Conservation (phyloP, 2,797 vertebrate species). For the Merluccius polli region DNA sequence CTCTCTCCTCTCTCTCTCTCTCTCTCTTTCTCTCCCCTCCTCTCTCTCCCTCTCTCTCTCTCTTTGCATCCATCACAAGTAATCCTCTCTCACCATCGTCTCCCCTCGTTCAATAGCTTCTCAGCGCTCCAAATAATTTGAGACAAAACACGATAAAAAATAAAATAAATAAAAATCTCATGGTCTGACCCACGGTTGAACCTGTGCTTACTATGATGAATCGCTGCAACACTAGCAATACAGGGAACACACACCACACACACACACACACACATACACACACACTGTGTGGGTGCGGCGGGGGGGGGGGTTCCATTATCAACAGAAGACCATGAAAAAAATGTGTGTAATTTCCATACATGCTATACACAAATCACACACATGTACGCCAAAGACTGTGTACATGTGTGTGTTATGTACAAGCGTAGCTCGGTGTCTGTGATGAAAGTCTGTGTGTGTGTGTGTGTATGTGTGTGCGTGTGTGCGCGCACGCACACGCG, state of each 20-base stretch:
- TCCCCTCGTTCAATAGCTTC: conserved; percentile 31
- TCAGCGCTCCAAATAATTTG: conserved; percentile 54
- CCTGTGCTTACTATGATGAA: conserved; percentile 65
- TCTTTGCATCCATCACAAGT: background rate
- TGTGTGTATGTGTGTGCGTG: conserved; percentile 48
- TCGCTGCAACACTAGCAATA: conserved; percentile 58
- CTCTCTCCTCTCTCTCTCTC: conserved; percentile 39
- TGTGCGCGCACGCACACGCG: conserved; percentile 7
- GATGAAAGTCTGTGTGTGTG: conserved; percentile 9
- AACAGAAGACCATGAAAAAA: conserved; percentile 45
- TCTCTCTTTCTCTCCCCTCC: conserved; percentile 17
- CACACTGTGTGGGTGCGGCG: conserved; percentile 27
- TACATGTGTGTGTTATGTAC: conserved; percentile 47
- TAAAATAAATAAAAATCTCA: conserved; percentile 34
- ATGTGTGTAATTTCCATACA: conserved; percentile 32
- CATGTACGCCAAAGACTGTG: conserved; percentile 17
- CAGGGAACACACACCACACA: conserved; percentile 28
- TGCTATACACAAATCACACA: background rate
- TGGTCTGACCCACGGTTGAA: conserved; percentile 68
- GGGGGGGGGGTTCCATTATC: background rate
- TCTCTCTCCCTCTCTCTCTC: conserved; percentile 26
- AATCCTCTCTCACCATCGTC: conserved; percentile 9
- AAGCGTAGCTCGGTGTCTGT: conserved; percentile 43
- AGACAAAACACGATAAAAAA: conserved; percentile 47
- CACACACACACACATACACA: background rate